These are phyloP conservation scores for Xiphorhynchus erythropygius DNA, from an alignment of 2,797 vertebrate species.

Conservation along the genomic window DNA sequence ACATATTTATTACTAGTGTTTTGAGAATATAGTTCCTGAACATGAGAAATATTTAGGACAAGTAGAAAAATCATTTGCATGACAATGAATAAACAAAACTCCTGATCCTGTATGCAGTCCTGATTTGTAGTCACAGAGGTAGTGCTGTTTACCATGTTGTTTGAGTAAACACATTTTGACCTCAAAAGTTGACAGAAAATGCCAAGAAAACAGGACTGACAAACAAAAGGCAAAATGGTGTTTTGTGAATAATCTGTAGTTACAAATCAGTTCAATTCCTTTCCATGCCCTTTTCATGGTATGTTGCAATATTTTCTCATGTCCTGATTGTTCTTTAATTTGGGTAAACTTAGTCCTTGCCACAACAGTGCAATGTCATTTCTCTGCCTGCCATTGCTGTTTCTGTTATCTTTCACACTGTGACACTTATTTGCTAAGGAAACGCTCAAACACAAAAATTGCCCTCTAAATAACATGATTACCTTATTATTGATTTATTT, in stretches of 20 bases:
- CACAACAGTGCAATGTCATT: neutral
- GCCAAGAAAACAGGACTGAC: neutral
- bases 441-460: conserved; percentile 39
- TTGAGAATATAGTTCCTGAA: neutral
- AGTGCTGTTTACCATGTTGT: neutral
- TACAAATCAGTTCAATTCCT: neutral
- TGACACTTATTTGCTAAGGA: conserved; percentile 25
- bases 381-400: neutral
- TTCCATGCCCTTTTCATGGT: neutral
- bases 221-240: neutral
- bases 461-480: conserved; percentile 35
- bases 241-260: neutral
- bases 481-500: conserved; percentile 56
- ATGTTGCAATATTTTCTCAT: neutral
- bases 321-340: neutral
- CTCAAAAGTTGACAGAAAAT: neutral
- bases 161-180: neutral
- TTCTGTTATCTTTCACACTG: conserved; percentile 29
- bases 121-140: neutral
- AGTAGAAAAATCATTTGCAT: neutral
- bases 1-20: neutral
- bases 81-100: neutral
- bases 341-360: neutral
- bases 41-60: neutral
- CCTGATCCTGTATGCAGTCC: neutral